Percentiles rank a stretch among this genome's conserved stretches.
These are phyloP conservation scores for Drosophila nikananu DNA, from an alignment of 1,140 invertebrate genomes.

Conservation along the genomic window DNA sequence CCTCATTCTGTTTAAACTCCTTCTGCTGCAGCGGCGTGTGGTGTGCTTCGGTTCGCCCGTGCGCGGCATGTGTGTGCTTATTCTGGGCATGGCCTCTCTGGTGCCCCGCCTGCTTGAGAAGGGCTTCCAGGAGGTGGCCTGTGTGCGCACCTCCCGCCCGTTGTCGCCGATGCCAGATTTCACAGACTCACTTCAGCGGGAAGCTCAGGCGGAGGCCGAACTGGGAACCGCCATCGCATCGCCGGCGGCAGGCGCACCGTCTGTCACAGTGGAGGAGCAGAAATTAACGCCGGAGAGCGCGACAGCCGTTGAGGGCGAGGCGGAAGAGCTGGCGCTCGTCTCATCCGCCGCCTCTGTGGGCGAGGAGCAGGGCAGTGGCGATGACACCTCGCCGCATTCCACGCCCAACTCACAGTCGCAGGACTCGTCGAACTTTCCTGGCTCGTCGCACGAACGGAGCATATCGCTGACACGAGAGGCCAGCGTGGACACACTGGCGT, in stretches of 20 bases:
- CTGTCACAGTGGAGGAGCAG: conserved; percentile 22
- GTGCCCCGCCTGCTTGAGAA: conserved; percentile 95
- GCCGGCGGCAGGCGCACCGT: background rate
- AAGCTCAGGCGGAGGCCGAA: conserved; percentile 69
- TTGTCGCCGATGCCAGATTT: conserved; percentile 92
- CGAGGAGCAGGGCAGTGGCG: conserved; percentile 66
- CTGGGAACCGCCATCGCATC: background rate
- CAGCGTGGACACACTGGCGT: conserved; percentile 88
- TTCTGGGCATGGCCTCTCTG: conserved; percentile 95
- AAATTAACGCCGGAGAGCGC: conserved; percentile 41
- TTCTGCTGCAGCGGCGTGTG: conserved; percentile 95
- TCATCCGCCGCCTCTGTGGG: conserved; percentile 75
- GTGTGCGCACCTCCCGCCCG: conserved; percentile 91
- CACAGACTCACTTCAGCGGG: conserved; percentile 71
- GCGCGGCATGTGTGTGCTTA: conserved; percentile 93
- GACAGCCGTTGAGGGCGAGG: conserved; percentile 57
- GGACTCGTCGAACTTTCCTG: conserved; percentile 46
- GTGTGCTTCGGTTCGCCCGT: conserved; percentile 98
- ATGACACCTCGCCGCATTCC: conserved; percentile 68
- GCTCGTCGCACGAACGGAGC: conserved; percentile 83
- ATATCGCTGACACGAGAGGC: conserved; percentile 87
- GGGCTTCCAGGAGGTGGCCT: conserved; percentile 93
- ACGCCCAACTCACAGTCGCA: conserved; percentile 73
- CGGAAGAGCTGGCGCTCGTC: conserved; percentile 64
- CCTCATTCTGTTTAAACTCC: conserved; percentile 96